Evolutionary conservation across 2,113 vertebrate species (phyloP).

Genomic region (Hydropotes inermis): DNA sequence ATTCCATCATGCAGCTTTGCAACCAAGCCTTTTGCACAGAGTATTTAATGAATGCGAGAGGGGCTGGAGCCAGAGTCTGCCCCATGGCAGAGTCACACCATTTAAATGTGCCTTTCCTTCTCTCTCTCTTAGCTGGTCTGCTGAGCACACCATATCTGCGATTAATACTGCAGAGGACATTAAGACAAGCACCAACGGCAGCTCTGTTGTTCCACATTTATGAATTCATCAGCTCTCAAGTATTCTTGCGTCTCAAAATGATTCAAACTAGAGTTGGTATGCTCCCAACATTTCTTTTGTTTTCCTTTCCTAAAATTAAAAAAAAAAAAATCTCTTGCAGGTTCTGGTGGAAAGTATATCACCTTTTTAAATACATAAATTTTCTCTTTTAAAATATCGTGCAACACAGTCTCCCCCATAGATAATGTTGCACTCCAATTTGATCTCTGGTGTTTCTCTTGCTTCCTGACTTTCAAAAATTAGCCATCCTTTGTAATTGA

Average conservation of each 20-base stretch:
- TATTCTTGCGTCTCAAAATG: neutral
- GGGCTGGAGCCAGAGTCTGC: neutral
- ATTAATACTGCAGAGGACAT: neutral
- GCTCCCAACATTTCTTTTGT: neutral
- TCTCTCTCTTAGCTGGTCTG: neutral
- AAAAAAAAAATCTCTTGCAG: neutral
- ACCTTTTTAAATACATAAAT: neutral
- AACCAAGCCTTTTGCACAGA: neutral
- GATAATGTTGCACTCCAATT: neutral
- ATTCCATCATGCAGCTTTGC: neutral
- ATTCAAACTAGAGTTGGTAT: neutral
- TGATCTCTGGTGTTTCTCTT: neutral
- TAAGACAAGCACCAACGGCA: neutral
- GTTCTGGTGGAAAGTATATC: neutral
- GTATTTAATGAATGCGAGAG: slow-evolving; percentile 14
- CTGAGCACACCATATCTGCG: neutral
- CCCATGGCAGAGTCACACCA: accelerated
- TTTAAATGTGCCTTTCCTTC: neutral
- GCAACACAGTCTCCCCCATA: neutral
- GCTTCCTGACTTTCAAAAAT: neutral
- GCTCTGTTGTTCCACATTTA: neutral
- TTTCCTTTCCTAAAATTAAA: neutral
- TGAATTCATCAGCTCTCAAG: neutral
- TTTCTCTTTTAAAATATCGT: neutral
- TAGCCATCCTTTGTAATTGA: neutral